A percentile compares a stretch with the other conserved stretches of the same genome.
phyloP scores from a whole-genome alignment of 2,797 vertebrate species.

The Mormyrus hasselquistii region DNA sequence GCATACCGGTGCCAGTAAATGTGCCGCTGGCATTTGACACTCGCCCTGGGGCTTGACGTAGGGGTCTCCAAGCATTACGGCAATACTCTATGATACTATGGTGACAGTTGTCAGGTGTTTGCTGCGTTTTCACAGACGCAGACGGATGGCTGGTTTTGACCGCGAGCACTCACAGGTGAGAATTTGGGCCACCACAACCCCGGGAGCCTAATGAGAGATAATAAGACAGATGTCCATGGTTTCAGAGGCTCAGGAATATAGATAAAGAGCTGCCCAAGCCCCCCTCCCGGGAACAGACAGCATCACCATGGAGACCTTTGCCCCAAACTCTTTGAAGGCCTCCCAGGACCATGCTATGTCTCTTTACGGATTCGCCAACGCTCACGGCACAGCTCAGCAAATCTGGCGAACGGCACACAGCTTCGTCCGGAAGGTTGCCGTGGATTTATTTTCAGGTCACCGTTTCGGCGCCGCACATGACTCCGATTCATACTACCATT shows the following conservation, averaged over 20 bases:
- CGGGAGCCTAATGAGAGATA: constrained; percentile 54
- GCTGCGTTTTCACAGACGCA: neutral
- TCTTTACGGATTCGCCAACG: neutral
- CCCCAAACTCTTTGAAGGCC: neutral
- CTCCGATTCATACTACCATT: neutral
- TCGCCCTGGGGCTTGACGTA: neutral
- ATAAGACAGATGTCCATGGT: constrained; percentile 63
- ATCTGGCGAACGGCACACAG: neutral
- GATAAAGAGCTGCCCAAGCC: constrained; percentile 27
- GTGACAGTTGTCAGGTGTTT: neutral
- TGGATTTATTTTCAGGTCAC: neutral
- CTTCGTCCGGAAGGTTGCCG: neutral
- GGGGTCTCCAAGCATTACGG: neutral
- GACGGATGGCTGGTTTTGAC: neutral
- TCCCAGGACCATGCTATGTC: neutral
- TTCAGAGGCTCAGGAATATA: constrained; percentile 53
- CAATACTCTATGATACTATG: neutral
- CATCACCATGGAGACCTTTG: neutral
- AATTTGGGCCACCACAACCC: constrained; percentile 23
- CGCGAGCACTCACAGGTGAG: constrained; percentile 29
- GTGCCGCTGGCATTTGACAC: neutral
- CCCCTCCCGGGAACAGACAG: neutral
- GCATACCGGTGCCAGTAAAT: neutral
- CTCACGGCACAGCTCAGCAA: neutral
- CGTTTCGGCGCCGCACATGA: neutral